Conservation (phyloP, 2,888 invertebrate genomes). For the Dynastes hyllus region DNA sequence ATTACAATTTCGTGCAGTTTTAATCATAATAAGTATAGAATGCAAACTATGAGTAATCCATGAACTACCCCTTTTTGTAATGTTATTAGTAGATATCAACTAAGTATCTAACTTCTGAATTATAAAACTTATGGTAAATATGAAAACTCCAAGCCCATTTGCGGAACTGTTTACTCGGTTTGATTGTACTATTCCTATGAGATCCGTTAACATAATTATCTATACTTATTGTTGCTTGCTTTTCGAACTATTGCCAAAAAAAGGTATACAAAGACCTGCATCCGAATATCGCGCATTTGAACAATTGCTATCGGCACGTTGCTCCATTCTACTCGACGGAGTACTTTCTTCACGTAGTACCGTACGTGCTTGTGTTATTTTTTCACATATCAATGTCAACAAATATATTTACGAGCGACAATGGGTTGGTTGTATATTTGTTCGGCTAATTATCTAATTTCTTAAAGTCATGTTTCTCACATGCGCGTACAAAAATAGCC, state of each 20-base stretch:
- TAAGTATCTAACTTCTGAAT: too few relatives aligned
- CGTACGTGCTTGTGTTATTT: not conserved
- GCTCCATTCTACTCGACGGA: not conserved
- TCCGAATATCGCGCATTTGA: not conserved
- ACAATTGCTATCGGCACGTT: not conserved
- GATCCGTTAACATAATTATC: not conserved
- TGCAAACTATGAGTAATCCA: too few relatives aligned
- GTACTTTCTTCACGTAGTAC: constrained; percentile 3
- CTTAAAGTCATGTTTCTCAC: constrained; percentile 6
- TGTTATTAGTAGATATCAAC: too few relatives aligned
- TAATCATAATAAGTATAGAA: too few relatives aligned
- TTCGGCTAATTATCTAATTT: constrained; percentile 19
- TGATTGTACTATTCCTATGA: too few relatives aligned
- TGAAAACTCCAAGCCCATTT: too few relatives aligned
- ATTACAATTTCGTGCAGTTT: too few relatives aligned
- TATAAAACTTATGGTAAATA: too few relatives aligned
- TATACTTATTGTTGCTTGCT: not conserved
- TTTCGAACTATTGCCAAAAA: not conserved
- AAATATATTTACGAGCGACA: constrained; percentile 21
- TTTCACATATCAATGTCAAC: not conserved
- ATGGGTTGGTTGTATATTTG: constrained; percentile 12
- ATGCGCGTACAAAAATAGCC: constrained; percentile 14
- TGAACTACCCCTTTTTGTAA: too few relatives aligned
- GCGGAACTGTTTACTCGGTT: too few relatives aligned
- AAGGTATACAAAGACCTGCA: not conserved